Percentiles rank a stretch among this genome's conserved stretches.
phyloP scores from a whole-genome alignment of 2,888 invertebrate species.

The Eupithecia centaureata region DNA sequence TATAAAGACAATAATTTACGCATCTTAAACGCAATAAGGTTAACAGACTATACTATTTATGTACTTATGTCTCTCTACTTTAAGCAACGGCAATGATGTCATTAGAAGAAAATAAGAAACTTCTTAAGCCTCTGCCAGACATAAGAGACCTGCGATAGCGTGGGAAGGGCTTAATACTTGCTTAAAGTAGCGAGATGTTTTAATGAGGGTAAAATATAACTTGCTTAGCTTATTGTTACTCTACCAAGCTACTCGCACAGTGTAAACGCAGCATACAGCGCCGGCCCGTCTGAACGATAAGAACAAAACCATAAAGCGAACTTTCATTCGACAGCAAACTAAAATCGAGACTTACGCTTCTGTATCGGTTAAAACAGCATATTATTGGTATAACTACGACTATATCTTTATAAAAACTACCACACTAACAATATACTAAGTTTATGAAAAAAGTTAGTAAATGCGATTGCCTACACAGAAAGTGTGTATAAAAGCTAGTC shows the following conservation, averaged over 20 bases:
- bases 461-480: not conserved
- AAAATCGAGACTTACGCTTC: constrained; percentile 66
- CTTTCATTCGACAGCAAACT: constrained; percentile 63
- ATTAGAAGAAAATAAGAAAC: not conserved
- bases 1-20: not conserved
- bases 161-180: not conserved
- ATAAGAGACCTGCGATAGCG: not conserved
- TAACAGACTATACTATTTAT: not conserved
- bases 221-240: constrained; percentile 13
- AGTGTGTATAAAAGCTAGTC: not conserved
- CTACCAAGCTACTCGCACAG: constrained; percentile 25
- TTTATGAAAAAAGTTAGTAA: not conserved
- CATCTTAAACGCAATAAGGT: not conserved
- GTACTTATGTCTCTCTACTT: not conserved
- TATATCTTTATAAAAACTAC: not conserved
- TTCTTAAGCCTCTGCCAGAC: not conserved
- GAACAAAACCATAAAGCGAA: constrained; percentile 58
- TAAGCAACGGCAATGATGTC: not conserved
- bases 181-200: not conserved
- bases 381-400: constrained; percentile 39
- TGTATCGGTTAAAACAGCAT: constrained; percentile 51
- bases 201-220: not conserved
- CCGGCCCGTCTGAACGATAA: constrained; percentile 55
- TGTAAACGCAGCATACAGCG: constrained; percentile 43
- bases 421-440: not conserved